Percentiles rank a stretch among this genome's conserved stretches.
phyloP scores from a whole-genome alignment of 2,797 vertebrate species.

The Lophotriccus pileatus region DNA sequence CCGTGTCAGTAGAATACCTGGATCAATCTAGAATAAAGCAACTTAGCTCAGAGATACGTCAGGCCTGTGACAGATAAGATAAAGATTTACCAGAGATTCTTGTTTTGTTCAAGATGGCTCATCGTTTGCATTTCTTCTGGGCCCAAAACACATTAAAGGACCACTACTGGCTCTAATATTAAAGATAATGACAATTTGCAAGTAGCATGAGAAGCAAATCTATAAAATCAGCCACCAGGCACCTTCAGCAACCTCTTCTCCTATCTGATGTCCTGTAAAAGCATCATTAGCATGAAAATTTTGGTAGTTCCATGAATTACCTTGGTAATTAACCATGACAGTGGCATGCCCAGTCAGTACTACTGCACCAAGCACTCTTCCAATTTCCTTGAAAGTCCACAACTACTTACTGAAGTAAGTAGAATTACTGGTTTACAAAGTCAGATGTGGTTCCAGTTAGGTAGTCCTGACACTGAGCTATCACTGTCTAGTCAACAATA shows the following conservation, averaged over 20 bases:
- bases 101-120: not conserved
- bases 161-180: not conserved
- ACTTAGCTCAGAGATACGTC: not conserved
- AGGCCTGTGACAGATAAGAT: not conserved
- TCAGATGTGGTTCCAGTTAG: not conserved
- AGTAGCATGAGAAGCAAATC: not conserved
- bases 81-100: not conserved
- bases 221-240: not conserved
- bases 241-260: not conserved
- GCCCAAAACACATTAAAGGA: not conserved
- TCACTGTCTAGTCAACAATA: not conserved
- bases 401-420: not conserved
- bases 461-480: accelerated
- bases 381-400: not conserved
- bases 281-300: not conserved
- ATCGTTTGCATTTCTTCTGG: not conserved
- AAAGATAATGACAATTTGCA: not conserved
- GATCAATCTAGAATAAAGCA: not conserved
- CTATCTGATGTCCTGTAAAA: not conserved
- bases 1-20: not conserved
- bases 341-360: not conserved
- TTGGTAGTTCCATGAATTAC: not conserved
- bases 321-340: not conserved
- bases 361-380: not conserved
- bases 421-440: not conserved